Conservation (phyloP, 2,113 vertebrate species). For the Rhodinocichla rosea region DNA sequence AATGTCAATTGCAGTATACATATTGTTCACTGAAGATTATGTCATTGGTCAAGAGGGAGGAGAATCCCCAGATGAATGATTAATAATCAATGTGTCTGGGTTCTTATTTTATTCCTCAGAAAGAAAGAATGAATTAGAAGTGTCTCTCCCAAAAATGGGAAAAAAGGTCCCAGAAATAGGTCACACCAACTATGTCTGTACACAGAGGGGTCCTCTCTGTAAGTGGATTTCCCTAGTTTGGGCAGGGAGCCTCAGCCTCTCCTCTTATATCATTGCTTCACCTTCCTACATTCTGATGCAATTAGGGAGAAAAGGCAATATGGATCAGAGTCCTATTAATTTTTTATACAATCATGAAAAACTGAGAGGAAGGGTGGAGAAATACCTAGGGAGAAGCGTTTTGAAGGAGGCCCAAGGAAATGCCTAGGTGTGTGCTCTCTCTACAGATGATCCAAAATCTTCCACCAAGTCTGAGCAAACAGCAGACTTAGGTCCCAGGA, state of each 20-base stretch:
- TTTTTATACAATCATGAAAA: slow-evolving; percentile 10
- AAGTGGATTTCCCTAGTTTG: slow-evolving; percentile 23
- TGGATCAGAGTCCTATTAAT: background rate
- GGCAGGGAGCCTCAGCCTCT: background rate
- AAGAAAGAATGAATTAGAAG: slow-evolving; percentile 66
- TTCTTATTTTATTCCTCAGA: slow-evolving; percentile 67
- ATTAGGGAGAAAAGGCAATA: slow-evolving; percentile 33
- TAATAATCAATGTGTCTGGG: slow-evolving; percentile 79
- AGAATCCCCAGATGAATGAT: slow-evolving; percentile 71
- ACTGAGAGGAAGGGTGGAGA: background rate
- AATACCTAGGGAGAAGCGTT: background rate
- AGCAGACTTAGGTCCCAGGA: background rate
- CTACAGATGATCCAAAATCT: background rate
- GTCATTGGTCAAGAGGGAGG: slow-evolving; percentile 70
- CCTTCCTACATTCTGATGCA: slow-evolving; percentile 7
- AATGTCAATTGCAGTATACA: slow-evolving; percentile 75
- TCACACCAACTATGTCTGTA: background rate
- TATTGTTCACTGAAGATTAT: slow-evolving; percentile 68
- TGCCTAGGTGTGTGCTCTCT: background rate
- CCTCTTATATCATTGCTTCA: background rate
- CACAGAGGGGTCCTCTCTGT: background rate
- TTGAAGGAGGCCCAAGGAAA: background rate
- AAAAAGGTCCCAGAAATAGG: slow-evolving; percentile 54
- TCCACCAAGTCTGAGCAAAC: background rate
- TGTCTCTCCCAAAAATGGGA: slow-evolving; percentile 64